Evolutionary conservation across 2,113 vertebrate genomes (phyloP).

Genomic region (Daphoenositta chrysoptera): DNA sequence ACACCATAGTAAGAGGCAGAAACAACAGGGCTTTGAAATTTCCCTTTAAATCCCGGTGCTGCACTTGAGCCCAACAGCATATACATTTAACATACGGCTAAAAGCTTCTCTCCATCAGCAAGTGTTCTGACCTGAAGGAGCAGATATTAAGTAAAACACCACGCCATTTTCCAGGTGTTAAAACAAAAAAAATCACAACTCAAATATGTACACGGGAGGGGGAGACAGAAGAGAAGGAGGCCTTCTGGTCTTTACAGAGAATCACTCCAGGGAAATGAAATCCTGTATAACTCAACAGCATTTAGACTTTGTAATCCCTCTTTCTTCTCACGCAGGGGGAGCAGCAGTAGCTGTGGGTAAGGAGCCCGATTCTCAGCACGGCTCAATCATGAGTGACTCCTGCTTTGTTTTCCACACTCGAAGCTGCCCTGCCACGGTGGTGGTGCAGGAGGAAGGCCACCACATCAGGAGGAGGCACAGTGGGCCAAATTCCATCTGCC

Average conservation of each 20-base stretch:
- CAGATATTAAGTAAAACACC: neutral
- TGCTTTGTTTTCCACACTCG: neutral
- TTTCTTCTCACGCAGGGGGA: neutral
- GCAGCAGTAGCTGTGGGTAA: neutral
- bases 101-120: neutral
- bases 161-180: neutral
- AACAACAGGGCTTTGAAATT: neutral
- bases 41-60: neutral
- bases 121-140: neutral
- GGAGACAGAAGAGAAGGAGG: neutral
- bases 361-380: neutral
- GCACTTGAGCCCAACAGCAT: neutral
- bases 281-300: neutral
- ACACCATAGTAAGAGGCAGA: neutral
- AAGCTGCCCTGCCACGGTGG: neutral
- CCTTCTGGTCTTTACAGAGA: neutral
- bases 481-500: neutral
- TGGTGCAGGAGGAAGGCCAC: neutral
- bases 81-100: neutral
- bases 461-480: neutral
- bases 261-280: neutral
- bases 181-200: neutral
- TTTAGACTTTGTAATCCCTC: neutral
- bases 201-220: rapidly evolving
- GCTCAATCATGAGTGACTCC: neutral